A percentile compares a stretch with the other conserved stretches of the same genome.
Conservation (phyloP, 2,113 vertebrate species). For the Cathartes aura region DNA sequence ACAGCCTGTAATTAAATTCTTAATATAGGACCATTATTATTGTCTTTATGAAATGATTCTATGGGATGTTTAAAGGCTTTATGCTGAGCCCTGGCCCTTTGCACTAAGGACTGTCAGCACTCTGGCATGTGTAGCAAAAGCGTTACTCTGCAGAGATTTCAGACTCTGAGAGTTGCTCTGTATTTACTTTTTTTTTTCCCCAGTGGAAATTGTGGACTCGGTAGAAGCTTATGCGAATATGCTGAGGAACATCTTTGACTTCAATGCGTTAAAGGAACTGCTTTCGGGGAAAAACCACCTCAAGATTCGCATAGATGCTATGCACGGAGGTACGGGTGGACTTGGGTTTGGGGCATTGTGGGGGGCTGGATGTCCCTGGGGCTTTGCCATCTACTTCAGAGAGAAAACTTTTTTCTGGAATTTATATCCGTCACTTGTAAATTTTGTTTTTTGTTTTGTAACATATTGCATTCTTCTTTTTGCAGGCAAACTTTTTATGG, state of each 20-base stretch:
- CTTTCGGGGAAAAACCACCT: slow-evolving; percentile 91
- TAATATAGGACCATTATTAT: not conserved
- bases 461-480: not conserved
- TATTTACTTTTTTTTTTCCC: not conserved
- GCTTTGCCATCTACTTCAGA: not conserved
- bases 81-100: not conserved
- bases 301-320: slow-evolving; percentile 93
- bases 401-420: not conserved
- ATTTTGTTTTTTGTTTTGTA: not conserved
- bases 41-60: not conserved
- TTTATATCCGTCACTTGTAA: not conserved
- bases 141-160: fast-evolving
- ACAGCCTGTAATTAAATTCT: not conserved
- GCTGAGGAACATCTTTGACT: slow-evolving; percentile 95
- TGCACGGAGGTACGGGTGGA: slow-evolving; percentile 90
- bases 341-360: not conserved
- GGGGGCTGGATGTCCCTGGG: not conserved
- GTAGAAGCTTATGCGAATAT: slow-evolving; percentile 93
- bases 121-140: not conserved
- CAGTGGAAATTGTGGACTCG: slow-evolving; percentile 97
- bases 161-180: not conserved
- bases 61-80: not conserved
- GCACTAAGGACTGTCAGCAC: not conserved
- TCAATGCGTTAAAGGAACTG: slow-evolving; percentile 90
- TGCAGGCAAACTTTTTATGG: not conserved